Evolutionary conservation across 2,888 invertebrate species (phyloP), one percentile per base, ranked within the genome.

Genomic region (Beris chalybata): DNA sequence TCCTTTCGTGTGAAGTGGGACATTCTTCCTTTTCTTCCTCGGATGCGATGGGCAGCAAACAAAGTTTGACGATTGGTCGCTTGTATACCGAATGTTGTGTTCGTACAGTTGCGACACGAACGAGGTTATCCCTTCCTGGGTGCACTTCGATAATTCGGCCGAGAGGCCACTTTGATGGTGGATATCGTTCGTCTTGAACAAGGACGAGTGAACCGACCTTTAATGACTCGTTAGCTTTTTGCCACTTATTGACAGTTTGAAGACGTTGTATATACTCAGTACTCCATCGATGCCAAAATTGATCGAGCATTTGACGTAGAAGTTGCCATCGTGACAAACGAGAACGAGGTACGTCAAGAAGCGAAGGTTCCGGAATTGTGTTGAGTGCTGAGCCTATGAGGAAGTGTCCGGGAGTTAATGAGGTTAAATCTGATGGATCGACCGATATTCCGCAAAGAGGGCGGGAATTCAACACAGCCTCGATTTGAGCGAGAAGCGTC

Each of bases 131-230:
- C n/a, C 5, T 15, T 48, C 48, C 48, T 15, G 48, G 48, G 48
- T 48, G n/a, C 4, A 48, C 48, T 4, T 48, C 48, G 48, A 48
- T 6, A 9, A 48, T 15, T 48, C 48, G 48, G 13, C 13, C 48
- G 4, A 48, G 48, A 15, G 48, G 48, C 48, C 48, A 48, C 48
- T 48, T 48, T n/a, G 48, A 48, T n/a, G 48, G 48, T 48, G 48
- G 48, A 48, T 48, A 48, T 5, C 48, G 48, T 48, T 48, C 48
- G 11, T 48, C 45, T 44, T 7, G 7, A 7, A 44, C 9, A 7
- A 44, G 45, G 45, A 44, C 45, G 11, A 44, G 45, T n/a, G n/a
- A n/a, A n/a, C 5, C 13, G 13, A 48, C 5, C 11, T 15, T 13
- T 5, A 13, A 13, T 48, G 48, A 48, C 11, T 4, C 5, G 4